Evolutionary conservation across 2,113 vertebrate genomes (phyloP).

Genomic region (Sardina pilchardus): DNA sequence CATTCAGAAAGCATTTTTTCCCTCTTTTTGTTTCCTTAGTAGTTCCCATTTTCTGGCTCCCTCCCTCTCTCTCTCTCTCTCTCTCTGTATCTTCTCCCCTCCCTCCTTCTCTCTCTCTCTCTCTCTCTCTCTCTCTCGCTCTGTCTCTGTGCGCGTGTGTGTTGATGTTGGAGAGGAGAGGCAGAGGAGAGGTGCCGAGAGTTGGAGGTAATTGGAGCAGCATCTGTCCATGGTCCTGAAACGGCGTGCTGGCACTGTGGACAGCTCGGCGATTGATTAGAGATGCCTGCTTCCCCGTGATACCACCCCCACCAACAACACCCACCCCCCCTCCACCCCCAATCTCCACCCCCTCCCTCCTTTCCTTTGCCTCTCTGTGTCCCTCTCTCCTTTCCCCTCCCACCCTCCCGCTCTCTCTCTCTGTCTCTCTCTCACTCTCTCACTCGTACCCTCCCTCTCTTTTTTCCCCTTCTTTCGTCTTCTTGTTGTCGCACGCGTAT

Average conservation of each 20-base stretch:
- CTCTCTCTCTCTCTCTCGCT: neutral
- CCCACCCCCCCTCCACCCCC: neutral
- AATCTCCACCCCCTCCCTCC: neutral
- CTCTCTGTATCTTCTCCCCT: neutral
- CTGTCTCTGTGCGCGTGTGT: neutral
- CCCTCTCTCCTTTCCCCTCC: conserved; percentile 6
- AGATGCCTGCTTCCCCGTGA: conserved; percentile 31
- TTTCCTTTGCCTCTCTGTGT: neutral
- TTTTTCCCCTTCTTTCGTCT: conserved; percentile 37
- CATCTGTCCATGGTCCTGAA: conserved; percentile 69
- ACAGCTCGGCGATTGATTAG: conserved; percentile 26
- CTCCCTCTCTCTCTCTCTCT: conserved; percentile 4
- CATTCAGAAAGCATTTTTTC: conserved; percentile 8
- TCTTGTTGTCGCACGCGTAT: conserved; percentile 1
- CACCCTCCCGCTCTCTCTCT: conserved; percentile 39
- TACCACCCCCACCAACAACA: too few species aligned
- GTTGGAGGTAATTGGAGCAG: conserved; percentile 2
- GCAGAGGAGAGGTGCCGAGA: neutral
- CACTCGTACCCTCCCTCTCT: neutral
- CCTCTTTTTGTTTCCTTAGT: conserved; percentile 18
- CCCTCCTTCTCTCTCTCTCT: neutral
- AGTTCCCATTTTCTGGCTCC: neutral
- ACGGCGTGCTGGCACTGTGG: neutral
- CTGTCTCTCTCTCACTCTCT: conserved; percentile 42
- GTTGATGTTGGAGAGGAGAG: neutral